Base-by-base conservation (phyloP, 2,797 vertebrate genomes). In the Diceros bicornis region DNA sequence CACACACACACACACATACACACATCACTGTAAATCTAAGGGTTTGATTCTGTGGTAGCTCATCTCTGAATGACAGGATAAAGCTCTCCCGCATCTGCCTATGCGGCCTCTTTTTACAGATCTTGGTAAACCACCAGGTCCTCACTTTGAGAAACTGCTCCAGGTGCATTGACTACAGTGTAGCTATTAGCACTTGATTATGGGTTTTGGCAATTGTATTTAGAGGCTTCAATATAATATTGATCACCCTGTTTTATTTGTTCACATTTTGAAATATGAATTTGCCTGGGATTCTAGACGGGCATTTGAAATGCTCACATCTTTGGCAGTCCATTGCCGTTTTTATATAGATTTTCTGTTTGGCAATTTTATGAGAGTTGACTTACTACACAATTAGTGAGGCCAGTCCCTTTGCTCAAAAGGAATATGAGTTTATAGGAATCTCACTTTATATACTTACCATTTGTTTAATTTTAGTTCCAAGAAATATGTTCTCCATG, bases 121-220 rank as follows among this genome's bases (percentile, higher is more conserved):
- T 12, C 2, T 81, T 79, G 41, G n/a, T 41, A 94, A 95, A 44
- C 7, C n/a, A 71, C 5, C 17, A 47, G 7, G 9, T 5, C 21
- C 78, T 74, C 34, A 59, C 62, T 87, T 50, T 83, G 64, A 95
- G 71, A 96, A 97, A 89, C 4, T 78, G n/a, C 62, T 77, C 55
- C 11, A 27, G 14, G 29, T 32, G 57, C 55, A 72, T 81, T 72
- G 78, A 93, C n/a, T 86, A 81, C 20, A 77, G 13, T 77, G 29
- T 69, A 92, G 87, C 37, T 92, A 86, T 95, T 97, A 93, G 82
- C n/a, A 90, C 32, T 96, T 95, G 93, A 96, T 96, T 93, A 97
- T 89, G 62, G 59, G 50, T 78, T 95, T 90, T 95, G 94, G 68
- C 17, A 89, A 81, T 64, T 91, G 2, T 93, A 55, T 95, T 96